phyloP scores from a whole-genome alignment of 2,888 invertebrate genomes.

The Clostera curtula region DNA sequence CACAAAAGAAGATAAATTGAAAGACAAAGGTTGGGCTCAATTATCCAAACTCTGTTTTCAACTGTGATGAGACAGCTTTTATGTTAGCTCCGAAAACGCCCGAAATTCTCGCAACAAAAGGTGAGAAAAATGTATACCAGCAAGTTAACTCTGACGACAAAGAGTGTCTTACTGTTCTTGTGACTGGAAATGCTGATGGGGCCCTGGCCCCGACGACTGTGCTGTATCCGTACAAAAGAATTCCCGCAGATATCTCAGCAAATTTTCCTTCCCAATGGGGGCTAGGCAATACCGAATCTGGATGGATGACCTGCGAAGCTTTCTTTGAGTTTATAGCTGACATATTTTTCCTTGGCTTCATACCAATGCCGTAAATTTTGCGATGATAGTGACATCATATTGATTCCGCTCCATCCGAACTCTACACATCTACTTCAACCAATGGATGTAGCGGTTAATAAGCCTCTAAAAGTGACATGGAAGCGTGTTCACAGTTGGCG shows the following conservation, averaged over 20 bases:
- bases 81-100: conserved; percentile 10
- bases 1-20: background rate
- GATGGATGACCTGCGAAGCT: conserved; percentile 46
- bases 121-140: conserved; percentile 17
- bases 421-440: conserved; percentile 12
- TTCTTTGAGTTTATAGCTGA: conserved; percentile 22
- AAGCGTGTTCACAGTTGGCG: conserved; percentile 9
- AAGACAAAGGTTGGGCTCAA: background rate
- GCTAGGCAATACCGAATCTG: conserved; percentile 40
- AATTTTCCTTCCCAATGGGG: conserved; percentile 35
- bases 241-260: conserved; percentile 15
- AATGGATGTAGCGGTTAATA: conserved; percentile 13
- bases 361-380: conserved; percentile 36
- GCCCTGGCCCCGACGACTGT: conserved; percentile 10
- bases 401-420: conserved; percentile 7
- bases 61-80: conserved; percentile 6
- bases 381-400: conserved; percentile 14
- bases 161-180: conserved; percentile 8
- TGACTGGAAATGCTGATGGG: conserved; percentile 12
- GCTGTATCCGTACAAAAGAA: conserved; percentile 5
- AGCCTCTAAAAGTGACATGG: conserved; percentile 10
- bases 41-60: background rate
- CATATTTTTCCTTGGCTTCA: conserved; percentile 18
- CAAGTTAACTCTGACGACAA: conserved; percentile 12
- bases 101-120: conserved; percentile 16